Conservation (phyloP, 2,797 vertebrate species). For the Helicolenus hilgendorfi region DNA sequence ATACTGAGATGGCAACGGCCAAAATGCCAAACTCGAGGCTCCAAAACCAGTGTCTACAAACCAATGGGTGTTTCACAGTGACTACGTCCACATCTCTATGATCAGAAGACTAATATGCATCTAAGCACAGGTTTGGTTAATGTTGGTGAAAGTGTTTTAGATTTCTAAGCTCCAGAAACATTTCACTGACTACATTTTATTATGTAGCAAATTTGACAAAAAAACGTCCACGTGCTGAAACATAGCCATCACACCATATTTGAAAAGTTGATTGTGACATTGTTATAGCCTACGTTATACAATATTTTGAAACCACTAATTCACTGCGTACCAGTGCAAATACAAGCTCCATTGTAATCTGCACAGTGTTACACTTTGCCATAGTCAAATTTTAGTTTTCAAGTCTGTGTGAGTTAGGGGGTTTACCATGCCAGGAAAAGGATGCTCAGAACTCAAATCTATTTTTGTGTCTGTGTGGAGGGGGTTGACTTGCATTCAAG, state of each 20-base stretch:
- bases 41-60: too few species aligned
- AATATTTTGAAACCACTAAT: not conserved
- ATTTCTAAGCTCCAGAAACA: not conserved
- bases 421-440: slow-evolving; percentile 54
- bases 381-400: slow-evolving; percentile 45
- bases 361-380: slow-evolving; percentile 15
- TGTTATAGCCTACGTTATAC: not conserved
- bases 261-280: not conserved
- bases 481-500: slow-evolving; percentile 84
- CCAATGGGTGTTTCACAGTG: too few species aligned
- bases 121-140: not conserved
- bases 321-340: not conserved
- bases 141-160: not conserved
- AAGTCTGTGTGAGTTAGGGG: slow-evolving; percentile 28
- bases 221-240: not conserved
- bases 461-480: slow-evolving; percentile 71
- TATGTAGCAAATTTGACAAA: not conserved
- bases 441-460: slow-evolving; percentile 68
- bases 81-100: too few species aligned
- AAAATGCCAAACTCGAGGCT: too few species aligned
- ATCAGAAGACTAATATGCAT: too few species aligned
- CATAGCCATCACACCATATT: not conserved
- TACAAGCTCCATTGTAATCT: slow-evolving; percentile 15
- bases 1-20: too few species aligned
- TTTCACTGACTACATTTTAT: not conserved